These are phyloP conservation scores for Callyntrura guangdongensis DNA, from an alignment of 2,888 invertebrate species.

Conservation along the genomic window DNA sequence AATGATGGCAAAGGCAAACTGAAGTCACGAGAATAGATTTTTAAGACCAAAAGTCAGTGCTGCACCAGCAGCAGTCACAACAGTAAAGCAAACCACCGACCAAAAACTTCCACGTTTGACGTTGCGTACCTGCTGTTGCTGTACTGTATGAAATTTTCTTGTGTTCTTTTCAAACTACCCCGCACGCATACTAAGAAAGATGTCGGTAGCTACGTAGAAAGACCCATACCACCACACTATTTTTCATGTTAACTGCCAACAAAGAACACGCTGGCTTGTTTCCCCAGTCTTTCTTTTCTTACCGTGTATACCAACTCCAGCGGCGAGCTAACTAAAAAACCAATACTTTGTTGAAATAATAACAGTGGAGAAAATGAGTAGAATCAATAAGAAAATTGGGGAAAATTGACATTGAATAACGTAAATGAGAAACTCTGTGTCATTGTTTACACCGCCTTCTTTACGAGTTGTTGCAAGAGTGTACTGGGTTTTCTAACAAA, in stretches of 20 bases:
- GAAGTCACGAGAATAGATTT: constrained; percentile 65
- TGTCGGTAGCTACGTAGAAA: constrained; percentile 20
- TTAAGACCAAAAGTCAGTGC: not conserved
- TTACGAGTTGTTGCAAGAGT: constrained; percentile 14
- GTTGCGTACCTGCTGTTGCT: not conserved
- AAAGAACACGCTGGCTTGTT: constrained; percentile 24
- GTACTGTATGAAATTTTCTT: not conserved
- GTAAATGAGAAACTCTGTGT: constrained; percentile 37
- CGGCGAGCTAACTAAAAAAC: constrained; percentile 71
- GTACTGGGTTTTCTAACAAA: not conserved
- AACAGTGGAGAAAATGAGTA: constrained; percentile 74
- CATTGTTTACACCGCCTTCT: constrained; percentile 29
- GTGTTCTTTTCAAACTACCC: no score
- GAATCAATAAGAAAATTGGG: constrained; percentile 77
- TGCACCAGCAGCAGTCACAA: not conserved
- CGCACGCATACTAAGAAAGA: constrained; percentile 32
- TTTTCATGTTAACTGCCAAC: constrained; percentile 53
- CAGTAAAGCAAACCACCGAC: constrained; percentile 23
- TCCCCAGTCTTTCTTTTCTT: constrained; percentile 1
- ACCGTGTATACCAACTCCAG: constrained; percentile 50
- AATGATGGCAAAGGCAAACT: constrained; percentile 33
- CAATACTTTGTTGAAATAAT: constrained; percentile 69
- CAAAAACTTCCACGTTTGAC: not conserved
- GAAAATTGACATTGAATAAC: constrained; percentile 65
- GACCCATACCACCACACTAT: constrained; percentile 44